Evolutionary conservation across 2,888 invertebrate genomes (phyloP).

Genomic region (Epinotia ramella): DNA sequence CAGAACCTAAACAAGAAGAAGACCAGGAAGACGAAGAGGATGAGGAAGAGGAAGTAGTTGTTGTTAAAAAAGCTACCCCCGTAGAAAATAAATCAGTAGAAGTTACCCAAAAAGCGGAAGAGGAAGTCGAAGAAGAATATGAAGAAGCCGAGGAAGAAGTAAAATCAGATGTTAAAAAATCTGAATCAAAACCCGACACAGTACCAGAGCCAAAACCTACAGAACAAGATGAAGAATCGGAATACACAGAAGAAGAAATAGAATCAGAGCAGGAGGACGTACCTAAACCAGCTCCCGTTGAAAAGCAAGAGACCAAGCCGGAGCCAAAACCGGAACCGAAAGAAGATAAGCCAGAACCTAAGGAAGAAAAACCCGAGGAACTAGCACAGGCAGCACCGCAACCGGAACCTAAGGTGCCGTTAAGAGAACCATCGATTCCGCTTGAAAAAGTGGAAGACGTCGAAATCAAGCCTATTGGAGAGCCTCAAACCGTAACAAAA

Average conservation of each 20-base stretch:
- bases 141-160: constrained; percentile 51
- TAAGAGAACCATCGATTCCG: constrained; percentile 76
- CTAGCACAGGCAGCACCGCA: constrained; percentile 48
- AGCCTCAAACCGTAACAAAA: constrained; percentile 70
- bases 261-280: constrained; percentile 52
- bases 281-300: constrained; percentile 44
- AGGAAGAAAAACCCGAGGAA: constrained; percentile 47
- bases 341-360: constrained; percentile 49
- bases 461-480: constrained; percentile 79
- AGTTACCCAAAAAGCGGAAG: constrained; percentile 48
- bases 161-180: constrained; percentile 41
- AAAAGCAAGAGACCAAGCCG: constrained; percentile 49
- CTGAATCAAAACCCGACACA: constrained; percentile 42
- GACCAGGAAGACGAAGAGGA: constrained; percentile 47
- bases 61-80: constrained; percentile 45
- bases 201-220: constrained; percentile 44
- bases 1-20: constrained; percentile 46
- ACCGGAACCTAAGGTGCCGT: constrained; percentile 60
- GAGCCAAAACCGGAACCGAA: constrained; percentile 48
- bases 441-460: constrained; percentile 79
- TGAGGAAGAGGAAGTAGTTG: constrained; percentile 48
- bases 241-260: constrained; percentile 49
- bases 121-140: constrained; percentile 49
- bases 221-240: constrained; percentile 55
- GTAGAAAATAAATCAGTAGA: constrained; percentile 47